These are phyloP conservation scores for Xestia xanthographa DNA, from an alignment of 2,888 invertebrate genomes.

Conservation along the genomic window DNA sequence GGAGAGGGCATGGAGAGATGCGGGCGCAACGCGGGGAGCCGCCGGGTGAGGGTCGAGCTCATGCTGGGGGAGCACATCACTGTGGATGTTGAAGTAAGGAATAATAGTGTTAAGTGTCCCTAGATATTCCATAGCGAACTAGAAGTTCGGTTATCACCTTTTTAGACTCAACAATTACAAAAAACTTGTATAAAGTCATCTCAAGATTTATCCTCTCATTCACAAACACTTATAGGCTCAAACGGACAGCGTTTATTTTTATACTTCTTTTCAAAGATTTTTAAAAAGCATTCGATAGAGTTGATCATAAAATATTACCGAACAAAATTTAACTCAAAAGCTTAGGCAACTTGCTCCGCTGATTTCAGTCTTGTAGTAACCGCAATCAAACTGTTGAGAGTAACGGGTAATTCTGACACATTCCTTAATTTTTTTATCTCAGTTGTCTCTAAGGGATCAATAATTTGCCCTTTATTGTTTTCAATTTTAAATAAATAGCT, in stretches of 20 bases:
- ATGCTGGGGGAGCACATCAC: constrained; percentile 96
- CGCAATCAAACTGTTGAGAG: neutral
- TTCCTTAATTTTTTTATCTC: neutral
- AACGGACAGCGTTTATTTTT: neutral
- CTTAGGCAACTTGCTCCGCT: neutral
- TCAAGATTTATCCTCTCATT: neutral
- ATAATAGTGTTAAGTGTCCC: too few species aligned
- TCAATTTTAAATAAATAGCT: neutral
- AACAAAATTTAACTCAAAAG: neutral
- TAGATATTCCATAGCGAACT: neutral
- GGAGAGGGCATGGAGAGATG: constrained; percentile 75
- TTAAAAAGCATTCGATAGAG: neutral
- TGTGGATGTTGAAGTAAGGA: constrained; percentile 92
- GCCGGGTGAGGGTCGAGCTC: constrained; percentile 94
- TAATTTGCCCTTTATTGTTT: neutral
- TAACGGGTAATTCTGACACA: neutral
- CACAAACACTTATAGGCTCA: neutral
- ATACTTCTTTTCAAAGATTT: neutral
- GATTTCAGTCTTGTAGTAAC: neutral
- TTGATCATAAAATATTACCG: neutral
- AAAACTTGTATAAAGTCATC: neutral
- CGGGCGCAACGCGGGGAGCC: constrained; percentile 72
- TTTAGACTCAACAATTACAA: neutral
- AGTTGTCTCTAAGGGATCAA: neutral
- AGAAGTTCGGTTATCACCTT: neutral